Evolutionary conservation across 1,140 invertebrate species (phyloP).

Genomic region (Lepidurus arcticus): DNA sequence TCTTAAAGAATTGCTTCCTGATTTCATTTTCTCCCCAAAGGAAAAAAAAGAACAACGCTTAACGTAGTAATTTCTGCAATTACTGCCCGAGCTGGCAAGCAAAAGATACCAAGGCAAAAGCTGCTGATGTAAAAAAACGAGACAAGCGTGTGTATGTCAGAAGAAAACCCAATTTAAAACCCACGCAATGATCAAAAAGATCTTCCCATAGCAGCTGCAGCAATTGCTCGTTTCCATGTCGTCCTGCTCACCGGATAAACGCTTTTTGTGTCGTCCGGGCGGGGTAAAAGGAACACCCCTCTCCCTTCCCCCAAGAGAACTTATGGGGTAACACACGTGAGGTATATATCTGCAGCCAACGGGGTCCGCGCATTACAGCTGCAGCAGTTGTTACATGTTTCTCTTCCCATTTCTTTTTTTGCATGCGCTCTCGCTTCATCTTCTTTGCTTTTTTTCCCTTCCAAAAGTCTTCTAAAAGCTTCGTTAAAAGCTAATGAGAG

Average conservation of each 20-base stretch:
- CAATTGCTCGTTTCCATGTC: not conserved
- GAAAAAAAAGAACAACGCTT: not conserved
- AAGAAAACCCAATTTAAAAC: not conserved
- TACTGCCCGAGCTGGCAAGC: not conserved
- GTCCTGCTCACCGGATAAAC: not conserved
- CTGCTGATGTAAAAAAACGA: not conserved
- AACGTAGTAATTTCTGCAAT: not conserved
- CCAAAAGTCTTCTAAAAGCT: conserved; percentile 1
- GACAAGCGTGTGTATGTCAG: conserved; percentile 6
- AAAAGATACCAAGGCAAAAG: not conserved
- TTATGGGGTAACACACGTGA: not conserved
- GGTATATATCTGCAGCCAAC: not conserved
- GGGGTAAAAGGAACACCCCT: no score
- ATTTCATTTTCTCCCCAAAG: not conserved
- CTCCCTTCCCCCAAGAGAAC: no score
- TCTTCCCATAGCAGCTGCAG: not conserved
- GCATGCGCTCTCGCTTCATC: not conserved
- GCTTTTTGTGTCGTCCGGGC: not conserved
- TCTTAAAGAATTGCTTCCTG: not conserved
- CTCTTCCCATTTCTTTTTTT: not conserved
- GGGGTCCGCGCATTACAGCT: not conserved
- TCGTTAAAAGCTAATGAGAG: conserved; percentile 18
- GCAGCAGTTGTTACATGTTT: conserved; percentile 5
- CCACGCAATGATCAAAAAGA: not conserved
- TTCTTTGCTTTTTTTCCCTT: not conserved